These are phyloP conservation scores for Orchesella flavescens DNA, from an alignment of 2,888 invertebrate species.

Conservation along the genomic window DNA sequence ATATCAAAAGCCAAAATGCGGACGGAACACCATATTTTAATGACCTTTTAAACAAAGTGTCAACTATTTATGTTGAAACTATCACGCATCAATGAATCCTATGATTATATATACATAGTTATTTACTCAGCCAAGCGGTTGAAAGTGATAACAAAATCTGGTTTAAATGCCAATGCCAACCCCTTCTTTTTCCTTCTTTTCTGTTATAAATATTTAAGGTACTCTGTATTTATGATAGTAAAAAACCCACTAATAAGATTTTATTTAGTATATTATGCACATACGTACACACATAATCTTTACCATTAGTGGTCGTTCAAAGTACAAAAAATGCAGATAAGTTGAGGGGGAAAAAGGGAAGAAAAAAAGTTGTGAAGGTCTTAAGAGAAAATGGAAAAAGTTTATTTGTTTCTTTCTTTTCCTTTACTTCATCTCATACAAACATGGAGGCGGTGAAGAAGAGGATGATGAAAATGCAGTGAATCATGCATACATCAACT, in stretches of 20 bases:
- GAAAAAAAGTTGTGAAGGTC: background rate
- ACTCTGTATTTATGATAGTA: too few relatives aligned
- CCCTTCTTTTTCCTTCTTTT: too few relatives aligned
- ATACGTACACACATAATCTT: background rate
- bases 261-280: too few relatives aligned
- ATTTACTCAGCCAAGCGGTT: background rate
- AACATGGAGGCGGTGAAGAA: background rate
- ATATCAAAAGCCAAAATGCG: background rate
- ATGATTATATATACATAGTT: background rate
- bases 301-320: background rate
- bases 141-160: constrained; percentile 1
- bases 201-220: too few relatives aligned
- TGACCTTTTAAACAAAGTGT: constrained; percentile 30
- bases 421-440: background rate
- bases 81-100: constrained; percentile 10
- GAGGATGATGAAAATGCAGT: background rate
- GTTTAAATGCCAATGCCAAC: too few relatives aligned
- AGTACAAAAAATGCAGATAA: constrained; percentile 5
- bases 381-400: constrained; percentile 39
- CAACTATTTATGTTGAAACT: constrained; percentile 13
- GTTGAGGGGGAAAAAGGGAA: background rate
- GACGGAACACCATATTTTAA: constrained; percentile 13
- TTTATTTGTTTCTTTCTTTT: constrained; percentile 11
- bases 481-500: background rate
- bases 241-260: too few relatives aligned